Evolutionary conservation across 2,113 vertebrate genomes (phyloP), one percentile per base, ranked within the genome.

Genomic region (Castor canadensis): DNA sequence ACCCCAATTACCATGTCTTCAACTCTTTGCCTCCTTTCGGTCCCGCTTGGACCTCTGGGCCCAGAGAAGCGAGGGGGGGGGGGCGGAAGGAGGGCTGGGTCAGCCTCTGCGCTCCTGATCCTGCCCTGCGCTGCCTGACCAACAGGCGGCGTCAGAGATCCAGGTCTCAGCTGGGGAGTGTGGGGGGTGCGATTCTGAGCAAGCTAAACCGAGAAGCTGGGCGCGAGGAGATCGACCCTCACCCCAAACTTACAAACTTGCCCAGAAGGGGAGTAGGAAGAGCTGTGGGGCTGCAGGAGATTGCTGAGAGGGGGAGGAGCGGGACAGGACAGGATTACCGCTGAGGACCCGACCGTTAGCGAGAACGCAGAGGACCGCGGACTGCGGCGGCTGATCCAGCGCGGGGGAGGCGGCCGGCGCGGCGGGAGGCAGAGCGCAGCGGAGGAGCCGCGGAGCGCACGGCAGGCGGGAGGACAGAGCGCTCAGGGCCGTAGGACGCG

Each of bases 101-200:
- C 73, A 19, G 58, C 76, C 45, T n/a, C 87, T 0, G 75, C 28
- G 45, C 95, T 88, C 79, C 88, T 79, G 12, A 62, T 85, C 91
- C 26, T 93, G 97, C 94, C 92, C 94, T 96, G 95, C 97, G 83
- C 94, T 97, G 97, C 95, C 96, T 97, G 96, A 60, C 97, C 97
- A 94, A 97, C 96, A 98, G 97, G 96, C 96, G 97, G 97, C 97
- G 96, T 98, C 96, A 95, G 93, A 97, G 86, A 89, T 89, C 94
- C 47, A 91, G 94, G 58, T 96, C 97, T 97, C 88, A 73, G 94
- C 92, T 83, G 93, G 94, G 91, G 86, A 75, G 93, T 71, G 4
- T n/a, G 72, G 92, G 93, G 96, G 93, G 87, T 90, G 95, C 52
- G 56, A 64, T 77, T 93, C 86, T 32, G 73, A 95, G 94, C 92